These are phyloP conservation scores for Nanorana parkeri DNA, from an alignment of 2,113 vertebrate genomes.

Conservation along the genomic window DNA sequence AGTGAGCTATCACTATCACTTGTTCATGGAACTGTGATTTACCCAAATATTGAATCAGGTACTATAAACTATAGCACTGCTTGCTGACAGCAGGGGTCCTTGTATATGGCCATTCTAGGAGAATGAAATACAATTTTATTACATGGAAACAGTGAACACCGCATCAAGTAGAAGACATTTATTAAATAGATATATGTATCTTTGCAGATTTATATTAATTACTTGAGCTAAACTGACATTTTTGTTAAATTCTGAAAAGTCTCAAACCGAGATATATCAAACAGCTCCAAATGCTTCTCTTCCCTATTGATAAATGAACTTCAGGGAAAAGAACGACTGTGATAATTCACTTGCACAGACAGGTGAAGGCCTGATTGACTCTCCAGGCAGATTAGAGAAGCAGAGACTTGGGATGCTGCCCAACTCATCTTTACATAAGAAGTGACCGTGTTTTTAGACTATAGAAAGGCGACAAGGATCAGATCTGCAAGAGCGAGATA, in stretches of 20 bases:
- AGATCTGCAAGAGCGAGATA: background rate
- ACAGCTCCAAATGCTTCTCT: constrained; percentile 6
- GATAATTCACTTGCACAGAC: constrained; percentile 24
- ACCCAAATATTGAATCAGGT: too few species aligned
- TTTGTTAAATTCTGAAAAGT: constrained; percentile 18
- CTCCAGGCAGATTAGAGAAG: constrained; percentile 19
- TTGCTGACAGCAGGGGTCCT: too few species aligned
- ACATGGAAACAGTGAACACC: too few species aligned
- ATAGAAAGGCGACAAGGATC: constrained; percentile 4
- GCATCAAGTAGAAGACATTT: too few species aligned
- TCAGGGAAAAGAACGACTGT: constrained; percentile 3
- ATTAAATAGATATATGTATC: background rate
- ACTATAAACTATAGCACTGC: too few species aligned
- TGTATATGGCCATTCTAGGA: too few species aligned
- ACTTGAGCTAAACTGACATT: background rate
- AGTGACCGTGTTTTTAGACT: background rate
- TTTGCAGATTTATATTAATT: constrained; percentile 16
- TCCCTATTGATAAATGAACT: constrained; percentile 22
- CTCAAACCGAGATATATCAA: constrained; percentile 39
- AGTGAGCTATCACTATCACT: too few species aligned
- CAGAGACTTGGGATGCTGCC: background rate
- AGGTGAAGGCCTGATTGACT: constrained; percentile 14
- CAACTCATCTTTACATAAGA: constrained; percentile 9
- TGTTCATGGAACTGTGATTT: too few species aligned
- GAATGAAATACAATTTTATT: too few species aligned